These are phyloP conservation scores for Ascidia mentula DNA, from an alignment of 23 tunicate genomes.

Conservation along the genomic window DNA sequence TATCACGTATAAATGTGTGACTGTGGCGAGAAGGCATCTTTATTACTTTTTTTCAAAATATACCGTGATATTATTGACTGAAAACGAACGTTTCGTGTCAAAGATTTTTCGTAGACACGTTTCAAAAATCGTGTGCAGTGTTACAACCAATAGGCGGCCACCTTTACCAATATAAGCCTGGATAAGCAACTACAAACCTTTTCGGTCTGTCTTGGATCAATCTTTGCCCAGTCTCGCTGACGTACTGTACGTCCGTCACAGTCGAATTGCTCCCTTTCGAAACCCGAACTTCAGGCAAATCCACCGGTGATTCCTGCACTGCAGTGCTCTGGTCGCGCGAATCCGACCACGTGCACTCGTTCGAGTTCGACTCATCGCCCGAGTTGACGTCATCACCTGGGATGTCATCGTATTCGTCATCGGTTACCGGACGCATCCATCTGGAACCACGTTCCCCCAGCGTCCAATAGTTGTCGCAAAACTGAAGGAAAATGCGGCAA, in stretches of 20 bases:
- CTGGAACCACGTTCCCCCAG: conserved; percentile 44
- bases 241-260: background rate
- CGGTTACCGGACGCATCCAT: conserved; percentile 40
- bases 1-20: too few relatives aligned
- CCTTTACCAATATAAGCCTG: background rate
- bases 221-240: background rate
- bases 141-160: too few relatives aligned
- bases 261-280: background rate
- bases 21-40: too few relatives aligned
- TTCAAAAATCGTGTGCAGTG: too few relatives aligned
- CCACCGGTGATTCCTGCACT: background rate
- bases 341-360: background rate
- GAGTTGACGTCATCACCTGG: background rate
- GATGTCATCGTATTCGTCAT: background rate
- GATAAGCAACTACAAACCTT: background rate
- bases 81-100: too few relatives aligned
- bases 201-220: background rate
- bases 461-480: conserved; percentile 63
- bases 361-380: background rate
- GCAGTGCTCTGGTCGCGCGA: background rate
- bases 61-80: too few relatives aligned
- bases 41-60: too few relatives aligned
- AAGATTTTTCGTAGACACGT: too few relatives aligned
- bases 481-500: conserved; percentile 45
- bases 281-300: background rate